Percentiles rank a stretch among this genome's conserved stretches.
Evolutionary conservation across 2,113 vertebrate species (phyloP).

Genomic region (Sylvietta virens): DNA sequence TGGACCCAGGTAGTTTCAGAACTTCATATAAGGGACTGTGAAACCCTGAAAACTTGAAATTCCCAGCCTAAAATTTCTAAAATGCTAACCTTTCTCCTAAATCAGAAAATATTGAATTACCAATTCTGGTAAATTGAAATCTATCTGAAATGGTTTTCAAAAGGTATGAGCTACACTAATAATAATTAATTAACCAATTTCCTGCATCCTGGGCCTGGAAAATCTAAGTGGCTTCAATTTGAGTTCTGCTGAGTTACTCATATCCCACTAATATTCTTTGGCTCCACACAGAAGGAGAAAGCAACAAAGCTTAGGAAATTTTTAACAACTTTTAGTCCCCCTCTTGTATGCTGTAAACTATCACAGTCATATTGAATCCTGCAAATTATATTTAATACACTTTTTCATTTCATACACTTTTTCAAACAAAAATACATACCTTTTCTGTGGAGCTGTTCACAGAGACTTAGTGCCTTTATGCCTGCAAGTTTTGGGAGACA

Average conservation of each 20-base stretch:
- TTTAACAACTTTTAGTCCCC: not conserved
- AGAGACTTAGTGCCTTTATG: not conserved
- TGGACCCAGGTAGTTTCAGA: not conserved
- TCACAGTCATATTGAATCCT: not conserved
- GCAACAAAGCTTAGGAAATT: not conserved
- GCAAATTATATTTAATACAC: not conserved
- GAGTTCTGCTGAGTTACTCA: not conserved
- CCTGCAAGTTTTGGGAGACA: not conserved
- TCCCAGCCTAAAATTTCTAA: not conserved
- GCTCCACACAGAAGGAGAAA: not conserved
- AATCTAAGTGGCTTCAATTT: not conserved
- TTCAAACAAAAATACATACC: not conserved
- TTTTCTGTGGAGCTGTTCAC: not conserved
- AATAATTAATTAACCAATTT: not conserved
- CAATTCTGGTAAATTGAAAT: not conserved
- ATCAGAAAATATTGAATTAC: not conserved
- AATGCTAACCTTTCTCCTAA: not conserved
- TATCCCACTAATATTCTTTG: not conserved
- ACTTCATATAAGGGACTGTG: not conserved
- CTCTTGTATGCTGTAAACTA: not conserved
- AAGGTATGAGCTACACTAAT: not conserved
- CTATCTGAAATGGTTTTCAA: not conserved
- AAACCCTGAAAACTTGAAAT: not conserved
- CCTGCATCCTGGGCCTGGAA: not conserved
- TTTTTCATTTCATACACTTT: not conserved